Conservation (phyloP, 2,888 invertebrate genomes). For the Eupsilia transversa region DNA sequence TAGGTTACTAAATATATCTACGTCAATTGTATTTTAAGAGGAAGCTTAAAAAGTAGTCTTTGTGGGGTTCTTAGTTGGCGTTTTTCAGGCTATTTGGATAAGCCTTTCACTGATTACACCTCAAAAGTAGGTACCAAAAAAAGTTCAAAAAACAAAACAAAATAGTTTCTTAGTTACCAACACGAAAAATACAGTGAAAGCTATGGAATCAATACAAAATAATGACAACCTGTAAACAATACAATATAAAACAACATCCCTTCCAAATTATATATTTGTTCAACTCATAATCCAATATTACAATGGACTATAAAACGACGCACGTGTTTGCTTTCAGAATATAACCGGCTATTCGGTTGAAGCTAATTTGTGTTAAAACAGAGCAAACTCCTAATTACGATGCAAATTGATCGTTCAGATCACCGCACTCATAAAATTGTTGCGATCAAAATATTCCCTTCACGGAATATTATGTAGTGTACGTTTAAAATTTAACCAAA, state of each 20-base stretch:
- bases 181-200: neutral
- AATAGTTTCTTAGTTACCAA: slow-evolving; percentile 27
- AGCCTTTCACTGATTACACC: neutral
- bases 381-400: slow-evolving; percentile 85
- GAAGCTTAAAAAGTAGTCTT: neutral
- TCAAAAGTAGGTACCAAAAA: neutral
- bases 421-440: slow-evolving; percentile 82
- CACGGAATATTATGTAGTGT: slow-evolving; percentile 56
- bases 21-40: no score
- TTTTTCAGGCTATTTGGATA: neutral
- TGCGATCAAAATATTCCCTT: slow-evolving; percentile 74
- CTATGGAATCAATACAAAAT: slow-evolving; percentile 29
- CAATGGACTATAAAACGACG: slow-evolving; percentile 67
- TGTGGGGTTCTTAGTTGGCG: neutral
- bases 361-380: slow-evolving; percentile 87
- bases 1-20: no score
- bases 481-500: slow-evolving; percentile 61
- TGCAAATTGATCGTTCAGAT: slow-evolving; percentile 88
- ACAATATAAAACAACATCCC: slow-evolving; percentile 50
- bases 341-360: slow-evolving; percentile 77
- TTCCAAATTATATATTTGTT: slow-evolving; percentile 60
- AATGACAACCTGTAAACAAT: slow-evolving; percentile 14
- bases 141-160: neutral
- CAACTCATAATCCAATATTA: slow-evolving; percentile 64
- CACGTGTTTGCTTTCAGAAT: slow-evolving; percentile 74